Base-by-base conservation (phyloP, 2,888 invertebrate species). In the Leptarthrus brevirostris region DNA sequence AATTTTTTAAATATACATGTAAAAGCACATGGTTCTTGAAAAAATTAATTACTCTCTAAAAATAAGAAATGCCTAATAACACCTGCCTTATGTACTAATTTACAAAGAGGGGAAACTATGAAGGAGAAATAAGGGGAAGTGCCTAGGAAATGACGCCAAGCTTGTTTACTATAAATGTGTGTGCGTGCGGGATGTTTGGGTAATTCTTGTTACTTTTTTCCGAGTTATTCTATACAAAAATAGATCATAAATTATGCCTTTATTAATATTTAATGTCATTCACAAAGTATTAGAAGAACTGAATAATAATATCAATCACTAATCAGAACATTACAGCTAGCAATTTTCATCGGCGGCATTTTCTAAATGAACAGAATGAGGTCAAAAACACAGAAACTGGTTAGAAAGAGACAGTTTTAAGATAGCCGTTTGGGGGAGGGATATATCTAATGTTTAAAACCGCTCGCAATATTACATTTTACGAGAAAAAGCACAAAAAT, bases 61-160 rank as follows among this genome's bases (percentile, higher is more conserved):
- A 64, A 64, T 64, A 64, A 64, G 40, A 24, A 47, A 24, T n/a
- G 36, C 24, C 14, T 26, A 26, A 22, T 64, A 64, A 47, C 64
- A 71, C 56, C 44, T 56, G 44, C 53, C 72, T 44, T n/a, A 34
- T 20, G 40, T 40, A 12, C 0, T 40, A 40, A 6, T 40, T 12
- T n/a, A 40, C 40, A 40, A n/a, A 8, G 30, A 6, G 30, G n/a
- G 3, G 18, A 36, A 30, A 3, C n/a, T 22, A 10, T 20, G 40
- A 3, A 24, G 58, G 72, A 47, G 47, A 58, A 72, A 22, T n/a
- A 6, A 30, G 44, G 44, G 34, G 58, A 58, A 49, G 24, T 47
- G 47, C 26, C 49, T 66, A 47, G 36, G 53, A 66, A 64, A 66
- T 73, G 73, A 73, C 73, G 73, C 73, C 73, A 73, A 73, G 73